These are phyloP conservation scores for Nestor notabilis DNA, from an alignment of 2,113 vertebrate species.

Conservation along the genomic window DNA sequence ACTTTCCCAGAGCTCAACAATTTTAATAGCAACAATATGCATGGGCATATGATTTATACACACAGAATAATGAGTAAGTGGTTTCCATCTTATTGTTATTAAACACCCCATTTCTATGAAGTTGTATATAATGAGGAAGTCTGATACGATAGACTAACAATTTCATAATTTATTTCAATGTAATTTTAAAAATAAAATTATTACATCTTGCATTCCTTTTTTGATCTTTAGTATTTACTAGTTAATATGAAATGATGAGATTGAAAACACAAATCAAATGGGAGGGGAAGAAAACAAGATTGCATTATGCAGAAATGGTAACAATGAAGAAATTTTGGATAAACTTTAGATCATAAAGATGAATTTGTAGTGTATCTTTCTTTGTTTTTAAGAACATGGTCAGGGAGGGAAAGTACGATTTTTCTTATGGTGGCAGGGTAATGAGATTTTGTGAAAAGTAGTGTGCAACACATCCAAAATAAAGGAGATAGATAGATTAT, in stretches of 20 bases:
- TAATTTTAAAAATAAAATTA: background rate
- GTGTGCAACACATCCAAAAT: background rate
- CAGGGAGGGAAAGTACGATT: background rate
- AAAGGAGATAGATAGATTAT: background rate
- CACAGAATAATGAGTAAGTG: background rate
- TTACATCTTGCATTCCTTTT: background rate
- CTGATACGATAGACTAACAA: background rate
- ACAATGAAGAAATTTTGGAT: background rate
- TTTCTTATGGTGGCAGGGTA: background rate
- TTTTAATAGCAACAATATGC: background rate
- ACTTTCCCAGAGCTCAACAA: background rate
- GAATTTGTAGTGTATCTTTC: background rate
- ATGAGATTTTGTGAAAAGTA: background rate
- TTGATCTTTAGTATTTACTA: background rate
- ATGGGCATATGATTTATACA: background rate
- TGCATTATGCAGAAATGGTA: background rate
- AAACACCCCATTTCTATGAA: accelerated
- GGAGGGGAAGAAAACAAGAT: background rate
- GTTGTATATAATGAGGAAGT: background rate
- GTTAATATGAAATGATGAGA: background rate
- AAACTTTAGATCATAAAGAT: background rate
- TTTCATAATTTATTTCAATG: background rate
- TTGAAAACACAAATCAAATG: background rate
- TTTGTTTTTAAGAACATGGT: background rate
- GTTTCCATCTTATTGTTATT: background rate